Percentiles rank a stretch among this genome's conserved stretches.
These are phyloP conservation scores for Tadarida brasiliensis DNA, from an alignment of 2,797 vertebrate species.

Conservation along the genomic window DNA sequence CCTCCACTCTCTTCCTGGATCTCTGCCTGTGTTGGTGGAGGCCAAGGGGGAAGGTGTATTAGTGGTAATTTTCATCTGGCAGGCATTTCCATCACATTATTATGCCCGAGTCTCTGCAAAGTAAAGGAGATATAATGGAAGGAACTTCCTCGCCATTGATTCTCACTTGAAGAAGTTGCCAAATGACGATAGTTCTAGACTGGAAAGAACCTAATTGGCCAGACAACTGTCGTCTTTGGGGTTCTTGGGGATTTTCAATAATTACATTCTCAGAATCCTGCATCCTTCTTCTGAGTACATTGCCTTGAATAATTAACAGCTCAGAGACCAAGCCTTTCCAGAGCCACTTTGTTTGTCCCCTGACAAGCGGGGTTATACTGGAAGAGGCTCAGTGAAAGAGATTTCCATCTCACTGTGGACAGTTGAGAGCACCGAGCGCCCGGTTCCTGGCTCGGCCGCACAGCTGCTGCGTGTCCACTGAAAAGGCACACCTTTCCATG, in stretches of 20 bases:
- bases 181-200: conserved; percentile 55
- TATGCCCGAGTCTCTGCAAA: conserved; percentile 74
- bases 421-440: not conserved
- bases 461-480: not conserved
- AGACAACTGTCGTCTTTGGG: not conserved
- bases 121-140: conserved; percentile 79
- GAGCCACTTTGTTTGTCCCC: conserved; percentile 34
- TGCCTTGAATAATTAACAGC: conserved; percentile 74
- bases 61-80: conserved; percentile 75
- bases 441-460: not conserved
- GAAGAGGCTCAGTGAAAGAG: conserved; percentile 23
- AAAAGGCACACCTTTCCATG: not conserved
- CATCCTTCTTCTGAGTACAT: conserved; percentile 63
- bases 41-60: not conserved
- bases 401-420: not conserved
- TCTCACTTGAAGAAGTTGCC: conserved; percentile 80
- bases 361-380: not conserved
- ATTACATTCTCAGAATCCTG: conserved; percentile 63
- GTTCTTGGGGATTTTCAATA: conserved; percentile 66
- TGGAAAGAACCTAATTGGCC: conserved; percentile 24
- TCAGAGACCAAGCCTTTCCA: conserved; percentile 55
- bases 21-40: not conserved
- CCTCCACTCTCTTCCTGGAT: not conserved
- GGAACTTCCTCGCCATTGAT: conserved; percentile 77
- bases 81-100: conserved; percentile 74